Evolutionary conservation across 2,113 vertebrate species (phyloP), one percentile per base, ranked within the genome.

Genomic region (Triplophysa dalaica): DNA sequence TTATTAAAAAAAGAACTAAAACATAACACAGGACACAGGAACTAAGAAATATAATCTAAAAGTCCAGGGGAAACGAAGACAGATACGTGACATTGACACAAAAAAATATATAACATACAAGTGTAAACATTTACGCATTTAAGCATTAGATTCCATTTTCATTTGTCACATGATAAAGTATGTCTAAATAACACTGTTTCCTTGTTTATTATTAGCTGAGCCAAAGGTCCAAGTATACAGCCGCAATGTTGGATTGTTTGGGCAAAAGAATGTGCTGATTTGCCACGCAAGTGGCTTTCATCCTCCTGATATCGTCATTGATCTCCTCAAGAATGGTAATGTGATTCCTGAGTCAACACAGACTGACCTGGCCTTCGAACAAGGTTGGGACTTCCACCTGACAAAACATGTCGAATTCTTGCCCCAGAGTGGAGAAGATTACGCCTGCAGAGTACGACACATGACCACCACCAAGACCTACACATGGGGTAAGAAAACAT

Each of bases 311-410:
- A 95, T 98, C 21, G 24, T 22, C 0, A 90, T 97, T 10, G 0
- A 48, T 0, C 60, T 98, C 0, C 0, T 91, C 41, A 91, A 92
- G 77, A 24, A 94, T 0, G 90, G 43, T 0, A 0, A 0, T 0
- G 83, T 81, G 0, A 83, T 98, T 0, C 0, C 2, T 0, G 0
- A 0, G 0, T 16, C 87, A 0, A 0, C 66, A 0, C 89, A 85
- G 52, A 82, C 92, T 0, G 95, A 98, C 85, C 87, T 97, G 88
- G 88, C 95, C 77, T 98, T 97, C 86, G 87, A 88, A 0, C 67
- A 89, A 0, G 81, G 92, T 68, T 97, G 96, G 96, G 74, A 86
- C 13, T 98, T 97, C 86, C 86, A 95, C 29, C 92, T 93, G 58
- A 94, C 94, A 80, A 90, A 74, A 16, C 66, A 78, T 0, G 85